Evolutionary conservation across 2,113 vertebrate genomes (phyloP).

Genomic region (Hymenochirus boettgeri): DNA sequence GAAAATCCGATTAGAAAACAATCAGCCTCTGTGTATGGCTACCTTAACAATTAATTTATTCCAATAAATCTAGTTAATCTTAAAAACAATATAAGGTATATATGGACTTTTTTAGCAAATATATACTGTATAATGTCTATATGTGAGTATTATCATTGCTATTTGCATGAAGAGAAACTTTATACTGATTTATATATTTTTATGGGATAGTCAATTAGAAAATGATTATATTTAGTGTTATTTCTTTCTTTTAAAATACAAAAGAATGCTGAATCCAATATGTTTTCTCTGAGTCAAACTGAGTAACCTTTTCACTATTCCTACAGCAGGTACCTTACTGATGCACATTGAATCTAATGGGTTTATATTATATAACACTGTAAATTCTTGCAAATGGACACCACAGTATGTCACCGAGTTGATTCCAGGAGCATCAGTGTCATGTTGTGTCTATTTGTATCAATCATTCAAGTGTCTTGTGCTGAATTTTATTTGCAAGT

Average conservation of each 20-base stretch:
- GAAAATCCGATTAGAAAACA: no score
- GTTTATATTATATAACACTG: constrained; percentile 7
- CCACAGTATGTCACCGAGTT: constrained; percentile 8
- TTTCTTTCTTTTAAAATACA: background rate
- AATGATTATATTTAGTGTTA: no score
- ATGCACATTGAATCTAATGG: background rate
- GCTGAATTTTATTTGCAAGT: background rate
- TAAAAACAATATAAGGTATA: no score
- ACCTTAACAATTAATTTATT: no score
- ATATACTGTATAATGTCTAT: no score
- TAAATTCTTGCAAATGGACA: constrained; percentile 10
- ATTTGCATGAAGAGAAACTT: no score
- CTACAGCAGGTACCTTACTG: constrained; percentile 6
- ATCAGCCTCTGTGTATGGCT: no score
- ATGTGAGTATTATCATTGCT: no score
- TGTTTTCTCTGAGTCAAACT: background rate
- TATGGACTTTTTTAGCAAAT: no score
- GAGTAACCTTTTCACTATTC: constrained; percentile 3
- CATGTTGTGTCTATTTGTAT: constrained; percentile 19
- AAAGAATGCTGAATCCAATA: background rate
- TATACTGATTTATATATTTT: no score
- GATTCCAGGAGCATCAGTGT: constrained; percentile 13
- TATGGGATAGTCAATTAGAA: no score
- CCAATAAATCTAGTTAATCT: no score
- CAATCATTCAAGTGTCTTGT: constrained; percentile 6